Evolutionary conservation across 2,797 vertebrate species (phyloP).

Genomic region (Chelon labrosus): DNA sequence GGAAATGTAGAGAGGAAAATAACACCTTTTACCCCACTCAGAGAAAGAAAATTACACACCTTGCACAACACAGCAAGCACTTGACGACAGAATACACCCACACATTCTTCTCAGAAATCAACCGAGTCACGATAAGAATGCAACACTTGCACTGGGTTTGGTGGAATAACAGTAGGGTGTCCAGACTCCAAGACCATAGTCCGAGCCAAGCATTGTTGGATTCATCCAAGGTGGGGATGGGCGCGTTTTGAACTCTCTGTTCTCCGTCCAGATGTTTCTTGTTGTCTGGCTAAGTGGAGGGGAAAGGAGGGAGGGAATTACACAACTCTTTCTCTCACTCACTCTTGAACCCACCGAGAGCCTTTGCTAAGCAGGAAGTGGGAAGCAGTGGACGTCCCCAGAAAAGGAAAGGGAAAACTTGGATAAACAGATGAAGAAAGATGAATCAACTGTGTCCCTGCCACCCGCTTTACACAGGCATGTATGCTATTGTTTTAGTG

Average conservation of each 20-base stretch:
- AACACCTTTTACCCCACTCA: constrained; percentile 64
- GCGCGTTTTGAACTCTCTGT: constrained; percentile 80
- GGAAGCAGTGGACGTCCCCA: constrained; percentile 46
- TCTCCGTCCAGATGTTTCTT: constrained; percentile 87
- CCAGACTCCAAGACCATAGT: constrained; percentile 50
- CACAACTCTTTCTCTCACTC: constrained; percentile 60
- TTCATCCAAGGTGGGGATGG: constrained; percentile 75
- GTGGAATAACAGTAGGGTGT: constrained; percentile 60
- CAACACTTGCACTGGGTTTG: constrained; percentile 55
- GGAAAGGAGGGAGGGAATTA: constrained; percentile 62
- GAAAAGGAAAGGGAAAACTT: constrained; percentile 30
- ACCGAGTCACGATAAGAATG: constrained; percentile 72
- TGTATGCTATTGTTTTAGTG: neutral
- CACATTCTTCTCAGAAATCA: constrained; percentile 61
- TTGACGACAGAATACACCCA: constrained; percentile 52
- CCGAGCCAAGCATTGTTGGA: constrained; percentile 72
- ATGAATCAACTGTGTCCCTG: constrained; percentile 24
- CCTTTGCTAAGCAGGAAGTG: constrained; percentile 59
- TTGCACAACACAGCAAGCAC: constrained; percentile 44
- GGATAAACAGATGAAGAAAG: constrained; percentile 34
- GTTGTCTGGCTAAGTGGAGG: constrained; percentile 75
- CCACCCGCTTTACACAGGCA: neutral
- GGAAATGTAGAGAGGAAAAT: constrained; percentile 60
- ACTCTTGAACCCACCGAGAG: constrained; percentile 36
- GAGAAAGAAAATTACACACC: constrained; percentile 67